Evolutionary conservation across 2,888 invertebrate species (phyloP), one percentile per base, ranked within the genome.

Genomic region (Entomobrya proxima): DNA sequence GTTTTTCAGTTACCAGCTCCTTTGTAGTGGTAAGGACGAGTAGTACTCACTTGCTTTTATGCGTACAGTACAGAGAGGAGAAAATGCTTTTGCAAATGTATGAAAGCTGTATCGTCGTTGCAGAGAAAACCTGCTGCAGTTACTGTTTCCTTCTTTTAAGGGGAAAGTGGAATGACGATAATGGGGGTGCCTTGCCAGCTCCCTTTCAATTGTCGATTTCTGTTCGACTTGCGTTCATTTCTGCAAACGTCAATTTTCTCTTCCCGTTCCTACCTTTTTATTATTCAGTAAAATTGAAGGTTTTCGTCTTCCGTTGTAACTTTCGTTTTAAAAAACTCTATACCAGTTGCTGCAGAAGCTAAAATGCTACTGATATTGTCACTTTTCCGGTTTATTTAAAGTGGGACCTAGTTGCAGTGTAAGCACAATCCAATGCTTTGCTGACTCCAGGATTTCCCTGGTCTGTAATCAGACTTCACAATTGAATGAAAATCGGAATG

Each of bases 381-480:
- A n/a, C n/a, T n/a, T n/a, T n/a, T n/a, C n/a, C n/a, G n/a, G n/a
- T n/a, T n/a, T n/a, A n/a, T n/a, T n/a, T n/a, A n/a, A n/a, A n/a
- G n/a, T n/a, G n/a, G n/a, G n/a, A n/a, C n/a, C n/a, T n/a, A n/a
- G n/a, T n/a, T n/a, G n/a, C n/a, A n/a, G n/a, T n/a, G n/a, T n/a
- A n/a, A n/a, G n/a, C n/a, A n/a, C n/a, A n/a, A 58, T 30, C 58
- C 58, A 58, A 30, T 58, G n/a, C n/a, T 58, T 58, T 32, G 30
- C 32, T 58, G 58, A 30, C 58, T 30, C 50, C 6, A n/a, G n/a
- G n/a, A n/a, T n/a, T n/a, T n/a, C 3, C 6, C 30, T 30, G 11
- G 58, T 58, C 30, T 11, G n/a, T 30, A 30, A 27, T 30, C 58
- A 30, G 32, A 15, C 30, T n/a, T n/a, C n/a, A n/a, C n/a, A n/a